These are phyloP conservation scores for Phyllotis vaccarum DNA, from an alignment of 2,797 vertebrate species.

Conservation along the genomic window DNA sequence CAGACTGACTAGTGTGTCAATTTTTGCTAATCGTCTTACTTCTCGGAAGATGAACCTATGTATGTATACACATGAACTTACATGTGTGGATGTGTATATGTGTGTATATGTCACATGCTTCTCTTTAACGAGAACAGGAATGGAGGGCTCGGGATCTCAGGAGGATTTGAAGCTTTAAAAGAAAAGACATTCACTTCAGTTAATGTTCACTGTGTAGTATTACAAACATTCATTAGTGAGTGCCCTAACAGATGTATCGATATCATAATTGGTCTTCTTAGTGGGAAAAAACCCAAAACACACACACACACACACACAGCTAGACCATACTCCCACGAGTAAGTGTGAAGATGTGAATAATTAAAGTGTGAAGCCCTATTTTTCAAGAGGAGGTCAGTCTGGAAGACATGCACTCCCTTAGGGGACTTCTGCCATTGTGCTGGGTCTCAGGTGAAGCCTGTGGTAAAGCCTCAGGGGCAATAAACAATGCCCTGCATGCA, in stretches of 20 bases:
- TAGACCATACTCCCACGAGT: background rate
- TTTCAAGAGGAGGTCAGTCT: background rate
- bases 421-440: too few relatives aligned
- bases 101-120: background rate
- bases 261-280: background rate
- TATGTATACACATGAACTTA: rapidly evolving
- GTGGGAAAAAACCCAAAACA: background rate
- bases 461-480: background rate
- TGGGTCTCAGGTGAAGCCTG: background rate
- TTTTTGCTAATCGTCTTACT: background rate
- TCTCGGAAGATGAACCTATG: background rate
- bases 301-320: too few relatives aligned
- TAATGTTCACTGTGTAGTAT: background rate
- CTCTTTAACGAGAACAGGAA: background rate
- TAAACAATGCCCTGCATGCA: background rate
- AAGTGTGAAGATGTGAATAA: too few relatives aligned
- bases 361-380: rapidly evolving
- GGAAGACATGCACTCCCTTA: background rate
- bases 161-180: background rate
- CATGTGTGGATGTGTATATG: background rate
- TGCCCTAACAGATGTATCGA: too few relatives aligned
- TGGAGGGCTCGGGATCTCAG: background rate
- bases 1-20: background rate
- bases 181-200: background rate
- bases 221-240: too few relatives aligned